Percentiles rank a stretch among this genome's conserved stretches.
Evolutionary conservation across 2,797 vertebrate genomes (phyloP).

Genomic region (Neomorphus geoffroyi): DNA sequence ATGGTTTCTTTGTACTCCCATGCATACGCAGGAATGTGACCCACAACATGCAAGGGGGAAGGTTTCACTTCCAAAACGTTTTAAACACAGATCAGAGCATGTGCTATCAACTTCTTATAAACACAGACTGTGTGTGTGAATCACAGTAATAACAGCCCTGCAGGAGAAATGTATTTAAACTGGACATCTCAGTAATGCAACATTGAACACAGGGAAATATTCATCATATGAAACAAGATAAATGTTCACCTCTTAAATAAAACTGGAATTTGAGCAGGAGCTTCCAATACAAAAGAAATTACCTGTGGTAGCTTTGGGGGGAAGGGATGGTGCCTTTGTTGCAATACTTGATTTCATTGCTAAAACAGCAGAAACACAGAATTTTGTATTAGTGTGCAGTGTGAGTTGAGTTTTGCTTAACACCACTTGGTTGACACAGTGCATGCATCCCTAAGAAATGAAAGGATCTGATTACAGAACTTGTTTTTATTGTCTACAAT

Average conservation of each 20-base stretch:
- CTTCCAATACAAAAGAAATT: not conserved
- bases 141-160: not conserved
- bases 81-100: constrained; percentile 4
- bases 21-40: not conserved
- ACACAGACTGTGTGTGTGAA: not conserved
- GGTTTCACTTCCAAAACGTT: constrained; percentile 2
- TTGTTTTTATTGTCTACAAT: not conserved
- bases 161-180: not conserved
- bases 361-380: not conserved
- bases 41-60: not conserved
- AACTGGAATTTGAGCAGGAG: not conserved
- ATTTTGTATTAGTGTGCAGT: not conserved
- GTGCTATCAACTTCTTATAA: not conserved
- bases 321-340: not conserved
- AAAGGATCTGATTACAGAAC: not conserved
- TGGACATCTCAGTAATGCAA: not conserved
- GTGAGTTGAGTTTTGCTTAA: not conserved
- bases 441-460: not conserved
- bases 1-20: not conserved
- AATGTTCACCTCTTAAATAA: not conserved
- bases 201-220: not conserved
- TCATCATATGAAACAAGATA: not conserved
- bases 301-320: not conserved
- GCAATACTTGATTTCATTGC: not conserved
- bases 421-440: not conserved